A percentile compares a stretch with the other conserved stretches of the same genome.
phyloP scores from a whole-genome alignment of 2,113 vertebrate species.

The Nerophis ophidion region DNA sequence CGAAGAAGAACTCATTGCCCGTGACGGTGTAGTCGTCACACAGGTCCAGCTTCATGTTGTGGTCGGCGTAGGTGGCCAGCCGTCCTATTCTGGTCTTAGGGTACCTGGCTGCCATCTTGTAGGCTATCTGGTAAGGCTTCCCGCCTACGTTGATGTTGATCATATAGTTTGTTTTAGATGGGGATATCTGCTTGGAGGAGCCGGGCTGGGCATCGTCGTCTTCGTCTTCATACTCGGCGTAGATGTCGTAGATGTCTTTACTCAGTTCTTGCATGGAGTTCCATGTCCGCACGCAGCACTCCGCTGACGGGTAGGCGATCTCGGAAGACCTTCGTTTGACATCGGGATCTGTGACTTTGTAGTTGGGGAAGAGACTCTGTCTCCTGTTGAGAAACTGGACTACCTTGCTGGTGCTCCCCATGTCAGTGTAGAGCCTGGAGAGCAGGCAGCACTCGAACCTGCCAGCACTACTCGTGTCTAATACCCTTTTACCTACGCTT shows the following conservation, averaged over 20 bases:
- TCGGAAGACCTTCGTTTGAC: conserved; percentile 38
- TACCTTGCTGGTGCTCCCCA: conserved; percentile 54
- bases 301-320: conserved; percentile 47
- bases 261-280: conserved; percentile 71
- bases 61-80: conserved; percentile 83
- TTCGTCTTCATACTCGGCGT: conserved; percentile 67
- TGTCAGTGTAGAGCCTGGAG: conserved; percentile 27
- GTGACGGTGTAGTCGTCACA: conserved; percentile 86
- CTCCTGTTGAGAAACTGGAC: conserved; percentile 53
- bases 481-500: conserved; percentile 42
- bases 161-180: conserved; percentile 44
- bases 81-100: conserved; percentile 92
- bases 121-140: conserved; percentile 81
- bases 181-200: conserved; percentile 20
- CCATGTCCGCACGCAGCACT: conserved; percentile 67
- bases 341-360: conserved; percentile 53
- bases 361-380: conserved; percentile 71
- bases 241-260: conserved; percentile 71
- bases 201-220: conserved; percentile 27
- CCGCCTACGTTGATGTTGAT: conserved; percentile 93
- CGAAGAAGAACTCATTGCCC: conserved; percentile 89
- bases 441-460: conserved; percentile 21
- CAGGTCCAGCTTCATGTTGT: conserved; percentile 84
- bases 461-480: conserved; percentile 49
- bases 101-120: conserved; percentile 78